phyloP scores from a whole-genome alignment of 2,888 invertebrate genomes.

The Coelopa pilipes region DNA sequence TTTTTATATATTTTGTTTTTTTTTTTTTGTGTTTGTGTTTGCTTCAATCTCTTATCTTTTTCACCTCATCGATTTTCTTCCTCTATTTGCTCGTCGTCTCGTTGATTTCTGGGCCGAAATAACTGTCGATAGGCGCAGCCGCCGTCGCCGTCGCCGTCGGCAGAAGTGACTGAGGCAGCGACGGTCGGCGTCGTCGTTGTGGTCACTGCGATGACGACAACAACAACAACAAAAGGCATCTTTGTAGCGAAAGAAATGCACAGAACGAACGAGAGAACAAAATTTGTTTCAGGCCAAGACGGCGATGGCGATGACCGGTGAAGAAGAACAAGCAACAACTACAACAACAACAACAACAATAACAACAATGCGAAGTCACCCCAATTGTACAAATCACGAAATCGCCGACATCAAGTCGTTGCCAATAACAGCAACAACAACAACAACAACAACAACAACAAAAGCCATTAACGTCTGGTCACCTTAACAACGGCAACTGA shows the following conservation, averaged over 20 bases:
- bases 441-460: no score
- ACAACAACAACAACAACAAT: no score
- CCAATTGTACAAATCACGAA: constrained; percentile 1
- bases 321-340: no score
- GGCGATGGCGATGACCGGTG: no score
- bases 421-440: no score
- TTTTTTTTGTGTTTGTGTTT: no score
- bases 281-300: no score
- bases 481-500: no score
- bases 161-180: no score
- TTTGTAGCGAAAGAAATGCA: background rate
- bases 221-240: background rate
- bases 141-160: background rate
- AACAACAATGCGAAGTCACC: background rate
- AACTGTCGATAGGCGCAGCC: constrained; percentile 20
- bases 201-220: background rate
- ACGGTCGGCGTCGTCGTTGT: background rate
- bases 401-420: background rate
- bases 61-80: background rate
- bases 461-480: no score
- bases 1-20: no score
- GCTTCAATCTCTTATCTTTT: background rate
- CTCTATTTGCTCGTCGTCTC: background rate
- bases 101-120: constrained; percentile 16
- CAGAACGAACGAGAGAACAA: no score